phyloP scores from a whole-genome alignment of 2,888 invertebrate species.

The Watsonalla cultraria region DNA sequence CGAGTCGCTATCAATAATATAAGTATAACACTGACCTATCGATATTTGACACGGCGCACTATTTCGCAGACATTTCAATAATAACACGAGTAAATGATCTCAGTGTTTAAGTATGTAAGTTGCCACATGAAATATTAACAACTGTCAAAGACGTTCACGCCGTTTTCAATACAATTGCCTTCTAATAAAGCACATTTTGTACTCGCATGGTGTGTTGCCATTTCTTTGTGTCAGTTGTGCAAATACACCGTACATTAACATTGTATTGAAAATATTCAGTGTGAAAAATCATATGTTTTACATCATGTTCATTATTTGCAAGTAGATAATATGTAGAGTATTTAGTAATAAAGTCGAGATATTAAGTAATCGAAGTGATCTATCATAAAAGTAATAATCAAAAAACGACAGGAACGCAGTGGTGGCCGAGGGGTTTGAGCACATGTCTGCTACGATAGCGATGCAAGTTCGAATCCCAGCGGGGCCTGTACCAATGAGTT shows the following conservation, averaged over 20 bases:
- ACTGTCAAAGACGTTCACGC: not conserved
- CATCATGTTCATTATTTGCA: too few species aligned
- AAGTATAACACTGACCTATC: not conserved
- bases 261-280: not conserved
- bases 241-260: constrained; percentile 26
- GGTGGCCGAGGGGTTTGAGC: too few species aligned
- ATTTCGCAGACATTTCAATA: constrained; percentile 1
- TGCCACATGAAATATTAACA: constrained; percentile 4
- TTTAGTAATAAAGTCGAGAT: too few species aligned
- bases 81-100: constrained; percentile 39
- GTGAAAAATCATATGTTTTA: too few species aligned
- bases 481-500: too few species aligned
- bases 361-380: too few species aligned
- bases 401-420: too few species aligned
- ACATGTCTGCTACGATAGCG: too few species aligned
- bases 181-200: not conserved
- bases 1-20: too few species aligned
- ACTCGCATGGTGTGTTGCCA: not conserved
- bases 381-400: too few species aligned
- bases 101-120: constrained; percentile 38
- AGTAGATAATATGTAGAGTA: too few species aligned
- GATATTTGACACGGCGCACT: not conserved
- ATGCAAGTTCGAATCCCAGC: too few species aligned
- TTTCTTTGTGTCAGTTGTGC: constrained; percentile 50
- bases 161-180: not conserved